A percentile compares a stretch with the other conserved stretches of the same genome.
Conservation (phyloP, 2,888 invertebrate species). For the Sthenelais limicola region DNA sequence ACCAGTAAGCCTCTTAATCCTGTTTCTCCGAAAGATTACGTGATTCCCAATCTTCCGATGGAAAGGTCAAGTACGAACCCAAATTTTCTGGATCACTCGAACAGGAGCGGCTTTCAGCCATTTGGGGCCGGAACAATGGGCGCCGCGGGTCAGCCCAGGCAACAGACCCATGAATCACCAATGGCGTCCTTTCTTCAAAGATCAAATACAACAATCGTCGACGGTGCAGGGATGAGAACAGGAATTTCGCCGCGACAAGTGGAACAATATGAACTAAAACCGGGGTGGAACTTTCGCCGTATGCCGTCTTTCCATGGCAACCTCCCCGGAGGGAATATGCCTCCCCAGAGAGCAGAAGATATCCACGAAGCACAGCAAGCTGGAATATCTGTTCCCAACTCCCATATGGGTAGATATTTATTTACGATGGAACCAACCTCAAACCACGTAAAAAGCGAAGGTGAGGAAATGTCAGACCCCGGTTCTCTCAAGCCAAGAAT, state of each 20-base stretch:
- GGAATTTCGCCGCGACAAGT: no score
- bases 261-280: no score
- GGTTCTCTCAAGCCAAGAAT: not conserved
- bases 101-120: not conserved
- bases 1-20: no score
- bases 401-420: not conserved
- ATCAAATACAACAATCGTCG: no score
- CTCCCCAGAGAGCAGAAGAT: constrained; percentile 2
- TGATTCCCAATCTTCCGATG: not conserved
- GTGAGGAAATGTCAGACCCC: not conserved
- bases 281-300: constrained; percentile 13
- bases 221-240: no score
- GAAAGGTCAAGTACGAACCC: constrained; percentile 21
- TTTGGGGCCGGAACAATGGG: not conserved
- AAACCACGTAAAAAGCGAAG: not conserved
- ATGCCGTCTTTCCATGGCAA: constrained; percentile 12
- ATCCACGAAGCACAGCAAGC: not conserved
- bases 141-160: not conserved
- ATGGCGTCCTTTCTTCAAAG: no score
- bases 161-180: no score
- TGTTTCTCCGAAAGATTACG: no score
- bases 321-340: not conserved
- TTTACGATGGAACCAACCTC: not conserved
- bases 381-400: no score
- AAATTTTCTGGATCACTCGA: not conserved